Evolutionary conservation across 2,797 vertebrate species (phyloP).

Genomic region (Halcyon leucocephala): DNA sequence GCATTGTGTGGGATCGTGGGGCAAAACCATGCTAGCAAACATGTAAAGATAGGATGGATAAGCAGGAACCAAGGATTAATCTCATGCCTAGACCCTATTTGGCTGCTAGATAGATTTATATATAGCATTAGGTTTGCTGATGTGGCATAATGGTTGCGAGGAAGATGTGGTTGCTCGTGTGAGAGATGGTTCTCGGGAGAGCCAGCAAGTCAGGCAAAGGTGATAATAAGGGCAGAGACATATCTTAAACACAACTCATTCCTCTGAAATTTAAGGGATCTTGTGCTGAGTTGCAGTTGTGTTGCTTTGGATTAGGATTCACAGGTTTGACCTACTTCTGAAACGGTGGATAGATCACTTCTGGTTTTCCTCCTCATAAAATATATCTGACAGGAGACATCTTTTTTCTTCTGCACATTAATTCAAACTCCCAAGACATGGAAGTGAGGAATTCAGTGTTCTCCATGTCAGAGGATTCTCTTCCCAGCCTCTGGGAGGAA

Average conservation of each 20-base stretch:
- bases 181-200: background rate
- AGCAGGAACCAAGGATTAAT: background rate
- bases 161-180: background rate
- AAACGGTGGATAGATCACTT: background rate
- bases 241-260: background rate
- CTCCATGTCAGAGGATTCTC: background rate
- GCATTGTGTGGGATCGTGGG: rapidly evolving
- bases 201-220: background rate
- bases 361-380: background rate
- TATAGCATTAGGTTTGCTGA: background rate
- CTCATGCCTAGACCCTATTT: background rate
- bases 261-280: background rate
- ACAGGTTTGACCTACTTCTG: constrained; percentile 3
- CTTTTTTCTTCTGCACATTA: background rate
- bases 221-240: background rate
- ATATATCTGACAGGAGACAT: background rate
- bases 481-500: background rate
- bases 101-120: background rate
- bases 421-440: background rate
- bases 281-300: background rate
- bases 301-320: constrained; percentile 32
- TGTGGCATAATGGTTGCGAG: background rate
- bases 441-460: background rate
- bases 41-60: background rate
- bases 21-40: background rate